phyloP scores from a whole-genome alignment of 1,140 invertebrate species.

The Dreissena polymorpha region DNA sequence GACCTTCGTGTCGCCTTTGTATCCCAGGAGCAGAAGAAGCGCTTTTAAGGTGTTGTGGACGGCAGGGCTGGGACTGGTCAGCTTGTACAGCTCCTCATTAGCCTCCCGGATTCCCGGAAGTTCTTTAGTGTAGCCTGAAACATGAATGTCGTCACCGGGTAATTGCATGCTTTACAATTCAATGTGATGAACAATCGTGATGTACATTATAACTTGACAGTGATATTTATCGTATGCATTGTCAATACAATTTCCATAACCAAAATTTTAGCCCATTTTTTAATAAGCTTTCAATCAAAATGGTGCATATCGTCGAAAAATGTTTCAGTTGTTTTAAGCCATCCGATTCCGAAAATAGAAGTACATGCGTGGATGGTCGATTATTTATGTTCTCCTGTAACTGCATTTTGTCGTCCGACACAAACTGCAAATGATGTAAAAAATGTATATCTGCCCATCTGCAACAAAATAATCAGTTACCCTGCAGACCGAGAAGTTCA shows the following conservation, averaged over 20 bases:
- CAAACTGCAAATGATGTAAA: neutral
- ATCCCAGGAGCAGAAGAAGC: slow-evolving; percentile 23
- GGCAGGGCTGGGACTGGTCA: neutral
- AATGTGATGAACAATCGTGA: no score
- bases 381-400: neutral
- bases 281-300: no score
- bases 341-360: no score
- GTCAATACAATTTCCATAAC: no score
- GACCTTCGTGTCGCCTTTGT: slow-evolving; percentile 33
- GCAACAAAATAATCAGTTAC: neutral
- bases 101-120: slow-evolving; percentile 29
- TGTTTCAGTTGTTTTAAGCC: no score
- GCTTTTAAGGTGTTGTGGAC: slow-evolving; percentile 36
- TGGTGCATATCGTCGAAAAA: no score
- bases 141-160: no score
- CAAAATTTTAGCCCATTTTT: no score
- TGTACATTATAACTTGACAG: no score
- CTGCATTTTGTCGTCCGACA: neutral
- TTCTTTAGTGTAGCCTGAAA: slow-evolving; percentile 25
- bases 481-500: slow-evolving; percentile 21
- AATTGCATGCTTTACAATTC: no score
- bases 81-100: slow-evolving; percentile 30
- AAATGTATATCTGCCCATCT: neutral
- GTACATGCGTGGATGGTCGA: no score
- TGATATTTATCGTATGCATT: no score